A percentile compares a stretch with the other conserved stretches of the same genome.
Evolutionary conservation across 2,113 vertebrate genomes (phyloP).

Genomic region (Cinclus cinclus): DNA sequence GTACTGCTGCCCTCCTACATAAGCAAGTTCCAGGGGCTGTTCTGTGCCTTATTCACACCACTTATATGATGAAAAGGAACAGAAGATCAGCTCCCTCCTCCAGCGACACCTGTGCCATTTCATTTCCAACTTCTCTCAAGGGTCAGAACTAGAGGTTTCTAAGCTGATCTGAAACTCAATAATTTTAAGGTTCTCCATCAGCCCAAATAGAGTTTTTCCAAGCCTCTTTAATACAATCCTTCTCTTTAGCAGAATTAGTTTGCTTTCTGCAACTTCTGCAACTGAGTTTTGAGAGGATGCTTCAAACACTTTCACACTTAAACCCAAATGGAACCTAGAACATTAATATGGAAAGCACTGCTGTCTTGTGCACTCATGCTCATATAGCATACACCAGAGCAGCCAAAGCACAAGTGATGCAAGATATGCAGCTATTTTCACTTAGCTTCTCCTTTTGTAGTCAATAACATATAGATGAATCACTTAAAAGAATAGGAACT

Average conservation of each 20-base stretch:
- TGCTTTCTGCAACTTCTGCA: not conserved
- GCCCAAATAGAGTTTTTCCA: not conserved
- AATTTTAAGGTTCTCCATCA: not conserved
- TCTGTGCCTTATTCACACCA: not conserved
- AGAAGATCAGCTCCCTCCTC: not conserved
- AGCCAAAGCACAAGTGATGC: not conserved
- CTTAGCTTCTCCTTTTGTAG: not conserved
- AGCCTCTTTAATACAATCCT: not conserved
- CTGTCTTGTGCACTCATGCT: not conserved
- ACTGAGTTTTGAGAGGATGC: not conserved
- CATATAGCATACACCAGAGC: not conserved
- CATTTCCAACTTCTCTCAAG: not conserved
- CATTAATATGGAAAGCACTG: not conserved
- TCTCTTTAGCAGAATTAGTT: not conserved
- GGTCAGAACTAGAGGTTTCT: not conserved
- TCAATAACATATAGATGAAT: not conserved
- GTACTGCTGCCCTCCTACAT: not conserved
- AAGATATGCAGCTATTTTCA: not conserved
- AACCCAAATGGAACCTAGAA: not conserved
- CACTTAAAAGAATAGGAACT: not conserved
- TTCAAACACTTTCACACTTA: not conserved
- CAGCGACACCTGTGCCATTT: not conserved
- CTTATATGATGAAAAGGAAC: not conserved
- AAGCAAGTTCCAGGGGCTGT: not conserved
- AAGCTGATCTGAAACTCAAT: not conserved